phyloP scores from a whole-genome alignment of 30 jellyfish, hydroid and myxozoan species.

The Hydractinia echinata region DNA sequence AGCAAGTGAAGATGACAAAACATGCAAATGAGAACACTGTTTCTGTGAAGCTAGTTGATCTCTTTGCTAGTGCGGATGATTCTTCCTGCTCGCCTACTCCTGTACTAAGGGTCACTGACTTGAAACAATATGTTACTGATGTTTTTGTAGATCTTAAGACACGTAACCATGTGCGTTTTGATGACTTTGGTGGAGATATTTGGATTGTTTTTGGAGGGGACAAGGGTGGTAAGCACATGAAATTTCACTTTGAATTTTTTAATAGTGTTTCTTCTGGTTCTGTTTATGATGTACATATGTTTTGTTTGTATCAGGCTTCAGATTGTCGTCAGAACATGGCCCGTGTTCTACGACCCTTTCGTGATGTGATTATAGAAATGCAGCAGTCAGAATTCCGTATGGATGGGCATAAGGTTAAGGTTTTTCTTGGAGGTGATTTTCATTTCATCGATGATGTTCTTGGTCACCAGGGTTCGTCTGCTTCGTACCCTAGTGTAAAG shows the following conservation, averaged over 20 bases:
- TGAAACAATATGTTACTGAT: not conserved
- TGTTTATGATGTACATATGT: constrained; percentile 29
- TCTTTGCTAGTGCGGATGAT: not conserved
- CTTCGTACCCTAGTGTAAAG: constrained; percentile 25
- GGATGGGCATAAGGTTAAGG: constrained; percentile 19
- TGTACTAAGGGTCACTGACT: not conserved
- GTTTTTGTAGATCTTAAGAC: not conserved
- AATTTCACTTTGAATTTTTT: constrained; percentile 27
- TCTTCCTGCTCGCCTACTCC: not conserved
- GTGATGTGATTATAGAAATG: constrained; percentile 3
- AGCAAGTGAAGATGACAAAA: not conserved
- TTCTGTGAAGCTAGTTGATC: not conserved
- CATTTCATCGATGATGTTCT: constrained; percentile 15
- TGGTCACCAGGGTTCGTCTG: constrained; percentile 44
- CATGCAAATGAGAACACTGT: not conserved
- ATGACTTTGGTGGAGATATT: not conserved
- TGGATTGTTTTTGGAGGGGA: constrained; percentile 21
- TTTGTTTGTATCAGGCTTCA: constrained; percentile 14
- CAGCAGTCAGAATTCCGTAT: constrained; percentile 20
- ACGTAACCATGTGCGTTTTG: not conserved
- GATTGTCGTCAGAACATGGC: constrained; percentile 32
- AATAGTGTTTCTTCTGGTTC: not conserved
- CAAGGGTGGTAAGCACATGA: constrained; percentile 21
- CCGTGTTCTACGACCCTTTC: not conserved
- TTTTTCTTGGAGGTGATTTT: not conserved